Evolutionary conservation across 2,888 invertebrate genomes (phyloP).

Genomic region (Xylota sylvarum): DNA sequence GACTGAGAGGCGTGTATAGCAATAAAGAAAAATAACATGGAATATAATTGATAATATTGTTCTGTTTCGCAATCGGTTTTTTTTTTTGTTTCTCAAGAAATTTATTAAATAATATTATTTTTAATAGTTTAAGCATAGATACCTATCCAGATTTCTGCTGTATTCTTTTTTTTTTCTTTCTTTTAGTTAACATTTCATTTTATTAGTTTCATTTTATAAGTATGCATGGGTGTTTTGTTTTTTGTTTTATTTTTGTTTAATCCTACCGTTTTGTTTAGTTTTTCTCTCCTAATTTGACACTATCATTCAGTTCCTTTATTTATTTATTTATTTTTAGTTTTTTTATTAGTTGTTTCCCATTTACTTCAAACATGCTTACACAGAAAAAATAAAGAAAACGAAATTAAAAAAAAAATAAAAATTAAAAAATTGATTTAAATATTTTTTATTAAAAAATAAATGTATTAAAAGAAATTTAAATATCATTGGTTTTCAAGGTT

Average conservation of each 20-base stretch:
- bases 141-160: conserved; percentile 65
- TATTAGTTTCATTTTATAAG: conserved; percentile 46
- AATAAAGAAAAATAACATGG: conserved; percentile 76
- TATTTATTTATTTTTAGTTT: conserved; percentile 16
- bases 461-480: conserved; percentile 30
- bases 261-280: conserved; percentile 53
- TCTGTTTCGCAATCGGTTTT: conserved; percentile 65
- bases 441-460: conserved; percentile 17
- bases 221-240: conserved; percentile 33
- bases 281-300: conserved; percentile 72
- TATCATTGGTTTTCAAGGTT: conserved; percentile 59
- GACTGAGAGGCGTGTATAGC: conserved; percentile 70
- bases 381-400: conserved; percentile 26
- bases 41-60: conserved; percentile 75
- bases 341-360: conserved; percentile 66
- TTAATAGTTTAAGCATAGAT: conserved; percentile 51
- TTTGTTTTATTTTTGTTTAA: conserved; percentile 44
- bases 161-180: conserved; percentile 8
- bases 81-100: conserved; percentile 4
- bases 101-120: conserved; percentile 40
- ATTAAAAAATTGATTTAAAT: conserved; percentile 36
- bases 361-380: conserved; percentile 52
- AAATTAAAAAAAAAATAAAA: conserved; percentile 28
- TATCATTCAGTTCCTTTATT: conserved; percentile 73
- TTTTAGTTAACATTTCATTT: conserved; percentile 55